phyloP scores from a whole-genome alignment of 2,797 vertebrate genomes.

The Molossus alvarezi region DNA sequence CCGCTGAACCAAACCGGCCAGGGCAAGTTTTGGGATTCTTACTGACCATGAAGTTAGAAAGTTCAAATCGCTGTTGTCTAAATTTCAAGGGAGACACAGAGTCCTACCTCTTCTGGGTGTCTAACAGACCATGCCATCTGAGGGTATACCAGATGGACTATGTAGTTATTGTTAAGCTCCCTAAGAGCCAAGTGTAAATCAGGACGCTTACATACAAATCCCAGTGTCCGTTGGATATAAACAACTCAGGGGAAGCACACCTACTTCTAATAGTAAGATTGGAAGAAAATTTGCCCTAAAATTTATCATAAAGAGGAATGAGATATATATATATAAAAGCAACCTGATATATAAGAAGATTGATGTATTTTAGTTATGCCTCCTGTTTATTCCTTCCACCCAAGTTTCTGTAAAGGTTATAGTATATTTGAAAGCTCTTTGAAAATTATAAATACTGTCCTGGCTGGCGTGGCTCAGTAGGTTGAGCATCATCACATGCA shows the following conservation, averaged over 20 bases:
- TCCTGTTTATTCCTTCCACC: neutral
- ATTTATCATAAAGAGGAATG: neutral
- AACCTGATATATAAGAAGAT: neutral
- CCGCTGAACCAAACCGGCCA: no score
- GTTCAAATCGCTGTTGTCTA: neutral
- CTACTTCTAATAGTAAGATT: neutral
- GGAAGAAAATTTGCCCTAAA: conserved; percentile 36
- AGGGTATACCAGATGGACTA: neutral
- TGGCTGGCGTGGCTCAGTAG: neutral
- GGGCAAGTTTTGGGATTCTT: neutral
- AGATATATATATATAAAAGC: neutral
- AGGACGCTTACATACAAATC: conserved; percentile 4
- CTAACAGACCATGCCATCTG: conserved; percentile 6
- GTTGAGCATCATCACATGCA: neutral
- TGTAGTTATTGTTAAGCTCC: neutral
- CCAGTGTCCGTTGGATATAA: neutral
- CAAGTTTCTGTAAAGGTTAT: neutral
- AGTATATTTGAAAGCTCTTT: conserved; percentile 2
- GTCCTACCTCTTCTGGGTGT: neutral
- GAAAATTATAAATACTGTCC: neutral
- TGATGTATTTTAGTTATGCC: neutral
- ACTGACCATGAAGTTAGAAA: neutral
- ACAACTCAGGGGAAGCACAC: neutral
- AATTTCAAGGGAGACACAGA: neutral
- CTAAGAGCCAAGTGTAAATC: neutral